Conservation (phyloP, 2,113 vertebrate genomes). For the Lonchura striata region DNA sequence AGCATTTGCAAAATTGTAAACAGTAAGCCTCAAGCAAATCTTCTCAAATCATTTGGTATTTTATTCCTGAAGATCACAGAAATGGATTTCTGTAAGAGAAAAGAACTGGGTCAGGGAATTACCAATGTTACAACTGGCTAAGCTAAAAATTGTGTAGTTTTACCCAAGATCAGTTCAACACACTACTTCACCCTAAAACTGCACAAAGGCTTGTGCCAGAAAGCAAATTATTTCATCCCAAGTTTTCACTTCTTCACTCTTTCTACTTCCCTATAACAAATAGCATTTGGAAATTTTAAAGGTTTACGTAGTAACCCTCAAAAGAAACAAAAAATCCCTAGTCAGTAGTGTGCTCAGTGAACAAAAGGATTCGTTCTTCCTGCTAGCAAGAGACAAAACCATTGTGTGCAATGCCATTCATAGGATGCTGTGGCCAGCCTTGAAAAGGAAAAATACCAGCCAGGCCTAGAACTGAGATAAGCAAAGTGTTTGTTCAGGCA, state of each 20-base stretch:
- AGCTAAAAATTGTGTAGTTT: not conserved
- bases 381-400: not conserved
- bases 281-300: not conserved
- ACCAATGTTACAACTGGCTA: not conserved
- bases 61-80: not conserved
- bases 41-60: not conserved
- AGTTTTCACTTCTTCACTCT: not conserved
- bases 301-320: not conserved
- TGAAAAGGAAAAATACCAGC: not conserved
- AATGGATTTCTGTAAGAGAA: not conserved
- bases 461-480: not conserved
- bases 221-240: not conserved
- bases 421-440: not conserved
- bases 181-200: not conserved
- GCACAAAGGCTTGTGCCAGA: not conserved
- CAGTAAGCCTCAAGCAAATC: not conserved
- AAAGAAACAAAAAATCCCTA: not conserved
- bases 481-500: constrained; percentile 2
- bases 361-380: constrained; percentile 27
- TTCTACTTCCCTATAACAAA: not conserved
- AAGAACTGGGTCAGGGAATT: not conserved
- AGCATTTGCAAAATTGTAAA: not conserved
- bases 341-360: not conserved
- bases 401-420: not conserved
- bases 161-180: not conserved